These are phyloP conservation scores for Ceratoteleas bidentatus DNA, from an alignment of 1,140 invertebrate genomes.

Conservation along the genomic window DNA sequence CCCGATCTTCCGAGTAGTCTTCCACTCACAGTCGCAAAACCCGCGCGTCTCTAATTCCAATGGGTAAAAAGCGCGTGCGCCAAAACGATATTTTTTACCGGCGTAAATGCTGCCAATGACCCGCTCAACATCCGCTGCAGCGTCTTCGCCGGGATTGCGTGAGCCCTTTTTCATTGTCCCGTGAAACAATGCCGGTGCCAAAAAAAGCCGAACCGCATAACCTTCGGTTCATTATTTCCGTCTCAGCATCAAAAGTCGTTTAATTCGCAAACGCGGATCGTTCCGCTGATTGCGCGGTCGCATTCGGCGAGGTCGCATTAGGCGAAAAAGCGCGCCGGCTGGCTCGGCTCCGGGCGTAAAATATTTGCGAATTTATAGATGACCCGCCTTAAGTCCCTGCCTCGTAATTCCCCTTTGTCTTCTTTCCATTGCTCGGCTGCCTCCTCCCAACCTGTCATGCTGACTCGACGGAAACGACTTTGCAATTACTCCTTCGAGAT, in stretches of 20 bases:
- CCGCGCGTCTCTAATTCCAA: too few species aligned
- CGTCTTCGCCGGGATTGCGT: not conserved
- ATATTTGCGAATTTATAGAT: constrained; percentile 78
- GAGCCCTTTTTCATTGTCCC: not conserved
- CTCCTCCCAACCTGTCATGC: constrained; percentile 60
- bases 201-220: constrained; percentile 21
- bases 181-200: constrained; percentile 1
- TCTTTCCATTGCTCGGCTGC: constrained; percentile 31
- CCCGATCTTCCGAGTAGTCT: too few species aligned
- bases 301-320: constrained; percentile 22
- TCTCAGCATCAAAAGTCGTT: constrained; percentile 26
- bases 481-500: constrained; percentile 75
- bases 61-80: too few species aligned
- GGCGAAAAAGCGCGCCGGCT: constrained; percentile 37
- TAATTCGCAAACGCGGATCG: constrained; percentile 27
- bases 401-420: constrained; percentile 63
- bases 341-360: constrained; percentile 71
- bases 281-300: constrained; percentile 64
- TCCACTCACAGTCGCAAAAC: too few species aligned
- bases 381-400: constrained; percentile 56
- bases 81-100: not conserved
- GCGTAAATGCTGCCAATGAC: not conserved
- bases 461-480: constrained; percentile 76
- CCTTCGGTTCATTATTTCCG: constrained; percentile 28
- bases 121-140: not conserved